Percentiles rank a stretch among this genome's conserved stretches.
phyloP scores from a whole-genome alignment of 2,797 vertebrate species.

The Tangara arthus region DNA sequence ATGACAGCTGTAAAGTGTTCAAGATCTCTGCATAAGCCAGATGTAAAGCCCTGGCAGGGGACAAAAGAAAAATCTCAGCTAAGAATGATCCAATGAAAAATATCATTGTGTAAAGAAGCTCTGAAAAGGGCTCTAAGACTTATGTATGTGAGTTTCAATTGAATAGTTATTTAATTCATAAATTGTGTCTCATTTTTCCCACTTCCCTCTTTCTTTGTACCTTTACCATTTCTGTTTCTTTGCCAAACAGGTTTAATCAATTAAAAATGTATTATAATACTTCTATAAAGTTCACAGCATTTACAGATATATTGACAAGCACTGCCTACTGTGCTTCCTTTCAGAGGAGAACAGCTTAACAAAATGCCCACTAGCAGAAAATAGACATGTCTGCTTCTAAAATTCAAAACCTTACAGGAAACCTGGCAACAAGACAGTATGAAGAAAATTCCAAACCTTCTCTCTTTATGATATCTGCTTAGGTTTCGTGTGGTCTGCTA shows the following conservation, averaged over 20 bases:
- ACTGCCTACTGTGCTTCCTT: background rate
- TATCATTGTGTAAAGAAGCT: background rate
- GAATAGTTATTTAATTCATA: background rate
- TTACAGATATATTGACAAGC: background rate
- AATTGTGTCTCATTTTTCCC: background rate
- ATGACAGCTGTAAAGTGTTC: background rate
- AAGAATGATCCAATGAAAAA: background rate
- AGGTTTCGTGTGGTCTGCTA: background rate
- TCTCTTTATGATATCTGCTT: background rate
- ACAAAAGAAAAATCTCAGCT: background rate
- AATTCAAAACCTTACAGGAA: background rate
- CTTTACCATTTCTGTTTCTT: background rate
- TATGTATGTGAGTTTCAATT: background rate
- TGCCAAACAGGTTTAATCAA: background rate
- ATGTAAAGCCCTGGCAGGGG: background rate
- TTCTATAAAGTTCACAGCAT: background rate
- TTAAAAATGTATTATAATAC: background rate
- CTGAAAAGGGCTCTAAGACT: background rate
- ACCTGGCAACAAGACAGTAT: background rate
- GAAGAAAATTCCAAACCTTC: background rate
- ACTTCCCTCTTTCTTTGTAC: background rate
- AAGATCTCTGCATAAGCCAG: background rate
- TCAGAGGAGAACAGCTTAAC: background rate
- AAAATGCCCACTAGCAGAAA: background rate
- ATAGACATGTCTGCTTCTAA: background rate